A percentile compares a stretch with the other conserved stretches of the same genome.
Evolutionary conservation across 2,113 vertebrate species (phyloP).

Genomic region (Leptodactylus fuscus): DNA sequence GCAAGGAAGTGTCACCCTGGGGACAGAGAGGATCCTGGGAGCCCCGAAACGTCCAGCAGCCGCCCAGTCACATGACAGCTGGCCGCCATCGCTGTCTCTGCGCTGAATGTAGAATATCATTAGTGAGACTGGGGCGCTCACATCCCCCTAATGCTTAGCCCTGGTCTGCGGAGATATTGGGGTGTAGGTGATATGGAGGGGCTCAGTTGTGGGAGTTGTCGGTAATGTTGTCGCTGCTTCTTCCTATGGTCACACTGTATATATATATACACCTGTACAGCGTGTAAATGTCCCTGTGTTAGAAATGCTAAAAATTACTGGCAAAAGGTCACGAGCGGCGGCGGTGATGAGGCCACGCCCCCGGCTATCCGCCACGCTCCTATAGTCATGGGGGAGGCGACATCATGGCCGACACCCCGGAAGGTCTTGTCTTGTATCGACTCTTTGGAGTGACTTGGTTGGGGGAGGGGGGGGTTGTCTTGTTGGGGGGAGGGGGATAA

Average conservation of each 20-base stretch:
- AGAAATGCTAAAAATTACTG: conserved; percentile 69
- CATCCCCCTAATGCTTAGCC: too few species aligned
- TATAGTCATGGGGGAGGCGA: background rate
- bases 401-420: conserved; percentile 62
- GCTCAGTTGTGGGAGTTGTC: conserved; percentile 50
- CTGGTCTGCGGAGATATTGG: conserved; percentile 74
- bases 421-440: conserved; percentile 67
- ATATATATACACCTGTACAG: conserved; percentile 96
- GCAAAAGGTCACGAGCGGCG: conserved; percentile 60
- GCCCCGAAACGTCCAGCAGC: too few species aligned
- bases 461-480: conserved; percentile 59
- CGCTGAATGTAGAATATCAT: background rate
- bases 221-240: conserved; percentile 53
- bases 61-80: background rate
- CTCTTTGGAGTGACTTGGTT: conserved; percentile 36
- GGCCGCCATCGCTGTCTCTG: background rate
- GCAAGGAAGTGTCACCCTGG: background rate
- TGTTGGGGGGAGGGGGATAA: conserved; percentile 60
- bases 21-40: too few species aligned
- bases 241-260: conserved; percentile 65
- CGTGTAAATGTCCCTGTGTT: conserved; percentile 72
- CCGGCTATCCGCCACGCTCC: conserved; percentile 26
- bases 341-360: conserved; percentile 36
- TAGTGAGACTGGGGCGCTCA: background rate
- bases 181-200: conserved; percentile 57